Percentiles rank a stretch among this genome's conserved stretches.
These are phyloP conservation scores for Salvelinus alpinus DNA, from an alignment of 2,113 vertebrate species.

Conservation along the genomic window DNA sequence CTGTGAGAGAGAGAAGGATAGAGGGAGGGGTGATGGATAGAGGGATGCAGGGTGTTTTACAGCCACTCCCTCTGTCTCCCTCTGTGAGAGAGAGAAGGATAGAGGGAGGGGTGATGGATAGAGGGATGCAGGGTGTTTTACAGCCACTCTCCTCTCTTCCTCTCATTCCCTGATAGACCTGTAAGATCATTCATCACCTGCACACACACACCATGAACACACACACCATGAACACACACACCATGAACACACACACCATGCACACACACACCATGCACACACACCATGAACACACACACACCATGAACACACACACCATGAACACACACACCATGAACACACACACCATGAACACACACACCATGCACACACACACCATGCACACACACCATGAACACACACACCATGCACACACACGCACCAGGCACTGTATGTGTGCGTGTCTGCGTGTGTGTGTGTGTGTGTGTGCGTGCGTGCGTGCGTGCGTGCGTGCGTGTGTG, in stretches of 20 bases:
- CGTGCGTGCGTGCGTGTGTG: neutral
- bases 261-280: neutral
- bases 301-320: constrained; percentile 20
- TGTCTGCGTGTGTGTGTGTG: neutral
- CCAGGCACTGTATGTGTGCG: neutral
- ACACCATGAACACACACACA: no score
- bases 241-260: neutral
- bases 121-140: constrained; percentile 40
- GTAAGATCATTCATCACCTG: constrained; percentile 53
- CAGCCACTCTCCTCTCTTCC: constrained; percentile 42
- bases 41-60: no score
- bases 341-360: no score
- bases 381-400: no score
- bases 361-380: no score
- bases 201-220: constrained; percentile 29
- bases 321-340: no score
- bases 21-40: no score
- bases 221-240: constrained; percentile 23
- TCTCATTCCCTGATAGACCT: constrained; percentile 25
- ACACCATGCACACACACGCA: no score
- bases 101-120: neutral
- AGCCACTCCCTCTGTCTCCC: no score
- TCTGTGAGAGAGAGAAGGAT: no score
- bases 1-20: constrained; percentile 1
- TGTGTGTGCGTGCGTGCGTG: neutral